These are phyloP conservation scores for Chelon auratus DNA, from an alignment of 2,797 vertebrate species.

Conservation along the genomic window DNA sequence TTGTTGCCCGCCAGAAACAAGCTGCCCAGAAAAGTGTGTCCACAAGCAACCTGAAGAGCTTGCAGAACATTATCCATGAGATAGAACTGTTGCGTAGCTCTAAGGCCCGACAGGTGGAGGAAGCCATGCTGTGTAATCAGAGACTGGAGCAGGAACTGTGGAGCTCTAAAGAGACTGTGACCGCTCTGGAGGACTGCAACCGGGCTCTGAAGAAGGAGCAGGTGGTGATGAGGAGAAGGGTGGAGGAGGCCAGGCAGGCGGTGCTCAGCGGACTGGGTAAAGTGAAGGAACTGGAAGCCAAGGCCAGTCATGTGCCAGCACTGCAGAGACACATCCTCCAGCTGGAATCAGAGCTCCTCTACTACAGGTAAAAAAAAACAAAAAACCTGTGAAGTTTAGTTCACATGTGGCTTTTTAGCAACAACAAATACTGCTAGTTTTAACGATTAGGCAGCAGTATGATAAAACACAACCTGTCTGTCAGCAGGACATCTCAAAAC, in stretches of 20 bases:
- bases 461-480: no score
- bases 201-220: constrained; percentile 87
- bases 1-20: constrained; percentile 73
- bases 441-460: neutral
- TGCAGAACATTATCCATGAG: constrained; percentile 86
- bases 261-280: constrained; percentile 89
- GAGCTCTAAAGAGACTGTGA: constrained; percentile 83
- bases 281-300: constrained; percentile 91
- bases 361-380: constrained; percentile 86
- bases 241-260: constrained; percentile 89
- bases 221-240: constrained; percentile 88
- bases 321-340: constrained; percentile 86
- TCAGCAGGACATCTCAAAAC: no score
- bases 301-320: constrained; percentile 85
- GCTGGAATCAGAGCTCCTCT: constrained; percentile 88
- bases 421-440: neutral
- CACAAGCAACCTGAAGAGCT: constrained; percentile 64
- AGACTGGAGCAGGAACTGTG: constrained; percentile 89
- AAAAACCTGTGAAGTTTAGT: neutral
- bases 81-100: constrained; percentile 85
- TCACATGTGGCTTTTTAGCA: neutral
- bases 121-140: constrained; percentile 84
- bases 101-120: constrained; percentile 85
- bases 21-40: constrained; percentile 48
- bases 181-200: constrained; percentile 87